phyloP scores from a whole-genome alignment of 2,888 invertebrate species.

The Papilio gigon region DNA sequence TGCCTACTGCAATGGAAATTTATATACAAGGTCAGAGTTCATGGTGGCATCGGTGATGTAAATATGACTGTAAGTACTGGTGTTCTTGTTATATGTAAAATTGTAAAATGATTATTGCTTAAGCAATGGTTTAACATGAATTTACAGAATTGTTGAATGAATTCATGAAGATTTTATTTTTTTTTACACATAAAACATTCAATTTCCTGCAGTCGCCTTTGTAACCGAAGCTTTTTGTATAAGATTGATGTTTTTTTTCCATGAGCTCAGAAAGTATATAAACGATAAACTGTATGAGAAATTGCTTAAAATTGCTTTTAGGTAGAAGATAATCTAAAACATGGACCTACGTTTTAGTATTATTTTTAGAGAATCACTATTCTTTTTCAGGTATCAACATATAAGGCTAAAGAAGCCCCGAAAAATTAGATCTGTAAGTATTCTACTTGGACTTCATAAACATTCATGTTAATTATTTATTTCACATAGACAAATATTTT shows the following conservation, averaged over 20 bases:
- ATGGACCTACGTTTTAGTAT: background rate
- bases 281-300: background rate
- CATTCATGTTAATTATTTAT: too few relatives aligned
- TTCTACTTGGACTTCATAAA: background rate
- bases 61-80: conserved; percentile 68
- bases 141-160: too few relatives aligned
- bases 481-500: too few relatives aligned
- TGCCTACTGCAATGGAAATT: conserved; percentile 45
- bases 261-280: background rate
- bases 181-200: background rate
- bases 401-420: conserved; percentile 50
- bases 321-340: background rate
- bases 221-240: background rate
- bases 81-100: conserved; percentile 23
- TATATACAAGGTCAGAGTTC: conserved; percentile 66
- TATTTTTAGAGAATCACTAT: conserved; percentile 7
- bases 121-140: background rate
- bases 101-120: conserved; percentile 20
- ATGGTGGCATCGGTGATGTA: conserved; percentile 67
- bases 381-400: conserved; percentile 41
- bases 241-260: background rate
- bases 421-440: conserved; percentile 62
- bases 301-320: background rate
- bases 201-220: background rate
- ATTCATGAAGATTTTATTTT: background rate